A percentile compares a stretch with the other conserved stretches of the same genome.
Conservation (phyloP, 1,140 invertebrate genomes). For the Sitodiplosis mosellana region DNA sequence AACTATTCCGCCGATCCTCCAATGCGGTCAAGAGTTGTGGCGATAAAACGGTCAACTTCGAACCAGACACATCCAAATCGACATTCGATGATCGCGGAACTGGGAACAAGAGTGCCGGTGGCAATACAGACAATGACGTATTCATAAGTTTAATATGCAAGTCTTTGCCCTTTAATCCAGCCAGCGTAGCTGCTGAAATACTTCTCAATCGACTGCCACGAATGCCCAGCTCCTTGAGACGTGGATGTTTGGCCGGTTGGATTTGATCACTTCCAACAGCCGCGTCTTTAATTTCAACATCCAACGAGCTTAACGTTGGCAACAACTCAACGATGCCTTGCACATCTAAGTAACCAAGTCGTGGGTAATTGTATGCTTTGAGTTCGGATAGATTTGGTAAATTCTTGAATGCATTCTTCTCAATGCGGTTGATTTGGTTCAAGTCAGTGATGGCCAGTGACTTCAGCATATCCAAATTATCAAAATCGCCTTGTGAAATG, state of each 20-base stretch:
- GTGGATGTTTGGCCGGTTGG: constrained; percentile 53
- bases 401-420: constrained; percentile 61
- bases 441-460: constrained; percentile 47
- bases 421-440: constrained; percentile 49
- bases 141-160: constrained; percentile 57
- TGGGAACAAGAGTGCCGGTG: constrained; percentile 65
- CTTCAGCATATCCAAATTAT: constrained; percentile 41
- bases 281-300: constrained; percentile 73
- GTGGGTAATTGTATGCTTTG: constrained; percentile 51
- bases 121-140: constrained; percentile 56
- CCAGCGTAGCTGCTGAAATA: constrained; percentile 65
- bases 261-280: constrained; percentile 66
- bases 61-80: constrained; percentile 56
- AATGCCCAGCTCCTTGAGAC: constrained; percentile 53
- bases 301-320: constrained; percentile 45
- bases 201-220: constrained; percentile 53
- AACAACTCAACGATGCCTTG: constrained; percentile 56
- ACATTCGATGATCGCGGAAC: constrained; percentile 73
- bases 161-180: constrained; percentile 49
- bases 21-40: constrained; percentile 57
- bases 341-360: constrained; percentile 64
- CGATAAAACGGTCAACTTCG: constrained; percentile 51
- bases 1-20: constrained; percentile 56
- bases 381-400: constrained; percentile 48
- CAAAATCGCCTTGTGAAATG: constrained; percentile 54